Evolutionary conservation across 1,140 invertebrate genomes (phyloP), one percentile per base, ranked within the genome.

Genomic region (Drosophila nikananu): DNA sequence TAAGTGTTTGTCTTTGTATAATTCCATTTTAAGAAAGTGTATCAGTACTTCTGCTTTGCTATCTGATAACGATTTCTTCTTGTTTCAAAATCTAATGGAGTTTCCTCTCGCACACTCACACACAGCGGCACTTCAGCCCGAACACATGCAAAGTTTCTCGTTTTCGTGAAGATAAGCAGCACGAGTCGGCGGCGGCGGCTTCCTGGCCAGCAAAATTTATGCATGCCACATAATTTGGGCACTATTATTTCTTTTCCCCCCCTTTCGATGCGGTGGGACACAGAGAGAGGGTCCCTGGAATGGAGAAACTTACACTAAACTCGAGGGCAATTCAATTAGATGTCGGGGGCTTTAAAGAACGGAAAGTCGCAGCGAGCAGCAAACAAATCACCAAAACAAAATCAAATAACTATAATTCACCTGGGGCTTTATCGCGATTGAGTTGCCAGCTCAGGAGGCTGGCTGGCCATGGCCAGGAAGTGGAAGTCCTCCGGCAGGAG

Each of bases 361-460:
- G 55, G 80, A 44, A 59, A 73, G 35, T 59, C 67, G 41, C 37
- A 59, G 71, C 49, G 46, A 62, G 71, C 83, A 62, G 71, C 83
- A 83, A 89, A 87, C 83, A 87, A 87, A 87, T 87, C 83, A 87
- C 83, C 77, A 68, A 73, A 89, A 86, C 68, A 84, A 89, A 89
- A 89, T 89, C 84, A 89, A 89, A 89, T 90, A 90, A 89, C 84
- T 89, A 89, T 89, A 90, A 90, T 90, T 89, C 86, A 89, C 81
- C 86, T 80, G 86, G 63, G 64, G 81, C 84, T 87, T 87, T 89
- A 89, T 89, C 84, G 74, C 84, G 78, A 89, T 89, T 89, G 84
- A 81, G 86, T 84, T 89, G 80, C 72, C 83, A 64, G 48, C 51
- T 39, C 21, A 59, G 42, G 51, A 65, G 61, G 51, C 48, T 65